phyloP scores from a whole-genome alignment of 2,113 vertebrate species.

The Bufo gargarizans region DNA sequence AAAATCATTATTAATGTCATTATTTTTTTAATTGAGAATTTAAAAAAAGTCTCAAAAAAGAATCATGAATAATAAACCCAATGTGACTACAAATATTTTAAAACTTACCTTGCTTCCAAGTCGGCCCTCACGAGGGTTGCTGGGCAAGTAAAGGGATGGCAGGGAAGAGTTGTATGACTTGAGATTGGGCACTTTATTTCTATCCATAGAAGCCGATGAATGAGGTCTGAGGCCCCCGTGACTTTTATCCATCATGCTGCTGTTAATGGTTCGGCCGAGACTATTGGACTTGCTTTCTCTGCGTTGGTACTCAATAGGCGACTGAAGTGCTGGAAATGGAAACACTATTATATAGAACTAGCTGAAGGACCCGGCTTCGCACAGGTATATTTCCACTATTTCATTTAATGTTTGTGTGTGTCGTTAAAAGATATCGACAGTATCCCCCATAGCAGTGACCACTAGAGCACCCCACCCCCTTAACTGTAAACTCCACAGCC shows the following conservation, averaged over 20 bases:
- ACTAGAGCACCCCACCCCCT: too few species aligned
- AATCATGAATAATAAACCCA: neutral
- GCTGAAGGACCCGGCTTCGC: neutral
- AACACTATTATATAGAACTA: neutral
- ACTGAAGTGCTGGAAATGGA: constrained; percentile 81
- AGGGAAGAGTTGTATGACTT: constrained; percentile 83
- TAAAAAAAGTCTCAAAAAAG: neutral
- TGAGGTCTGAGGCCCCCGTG: constrained; percentile 74
- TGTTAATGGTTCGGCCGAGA: constrained; percentile 76
- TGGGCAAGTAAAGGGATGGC: constrained; percentile 80
- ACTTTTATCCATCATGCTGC: constrained; percentile 61
- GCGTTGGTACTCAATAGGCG: constrained; percentile 91
- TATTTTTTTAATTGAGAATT: neutral
- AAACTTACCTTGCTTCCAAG: constrained; percentile 47
- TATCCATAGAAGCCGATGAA: constrained; percentile 83
- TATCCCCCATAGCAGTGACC: too few species aligned
- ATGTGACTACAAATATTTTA: neutral
- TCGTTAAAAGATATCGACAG: too few species aligned
- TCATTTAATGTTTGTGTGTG: too few species aligned
- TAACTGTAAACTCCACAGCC: too few species aligned
- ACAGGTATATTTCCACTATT: too few species aligned
- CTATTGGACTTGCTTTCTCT: constrained; percentile 90
- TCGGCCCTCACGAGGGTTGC: constrained; percentile 59
- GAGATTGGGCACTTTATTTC: constrained; percentile 76
- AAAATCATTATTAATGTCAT: neutral